phyloP scores from a whole-genome alignment of 2,113 vertebrate genomes.

The Meles meles region DNA sequence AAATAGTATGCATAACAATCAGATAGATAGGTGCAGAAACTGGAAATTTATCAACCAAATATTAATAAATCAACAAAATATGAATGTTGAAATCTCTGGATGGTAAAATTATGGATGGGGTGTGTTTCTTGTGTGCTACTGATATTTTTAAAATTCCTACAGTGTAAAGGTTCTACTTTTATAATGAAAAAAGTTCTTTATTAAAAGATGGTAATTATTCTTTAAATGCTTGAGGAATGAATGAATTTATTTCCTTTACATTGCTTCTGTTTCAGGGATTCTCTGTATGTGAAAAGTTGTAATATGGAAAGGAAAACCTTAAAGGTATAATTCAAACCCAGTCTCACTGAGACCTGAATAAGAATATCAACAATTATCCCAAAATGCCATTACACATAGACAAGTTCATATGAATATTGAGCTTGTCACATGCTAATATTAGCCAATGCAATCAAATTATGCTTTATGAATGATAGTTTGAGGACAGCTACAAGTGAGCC shows the following conservation, averaged over 20 bases:
- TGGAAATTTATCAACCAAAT: not conserved
- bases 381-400: not conserved
- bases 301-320: not conserved
- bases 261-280: not conserved
- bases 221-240: not conserved
- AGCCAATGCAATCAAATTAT: not conserved
- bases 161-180: not conserved
- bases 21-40: not conserved
- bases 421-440: not conserved
- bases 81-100: not conserved
- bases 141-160: not conserved
- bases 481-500: not conserved
- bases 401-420: not conserved
- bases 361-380: not conserved
- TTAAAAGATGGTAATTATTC: not conserved
- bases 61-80: conserved; percentile 17
- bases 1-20: not conserved
- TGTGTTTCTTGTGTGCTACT: not conserved
- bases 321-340: not conserved
- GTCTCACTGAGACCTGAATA: not conserved
- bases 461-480: not conserved
- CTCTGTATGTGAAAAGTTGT: not conserved
- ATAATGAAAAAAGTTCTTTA: not conserved
- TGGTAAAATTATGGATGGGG: not conserved
- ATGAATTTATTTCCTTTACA: not conserved